These are phyloP conservation scores for Jacana jacana DNA, from an alignment of 2,113 vertebrate species.

Conservation along the genomic window DNA sequence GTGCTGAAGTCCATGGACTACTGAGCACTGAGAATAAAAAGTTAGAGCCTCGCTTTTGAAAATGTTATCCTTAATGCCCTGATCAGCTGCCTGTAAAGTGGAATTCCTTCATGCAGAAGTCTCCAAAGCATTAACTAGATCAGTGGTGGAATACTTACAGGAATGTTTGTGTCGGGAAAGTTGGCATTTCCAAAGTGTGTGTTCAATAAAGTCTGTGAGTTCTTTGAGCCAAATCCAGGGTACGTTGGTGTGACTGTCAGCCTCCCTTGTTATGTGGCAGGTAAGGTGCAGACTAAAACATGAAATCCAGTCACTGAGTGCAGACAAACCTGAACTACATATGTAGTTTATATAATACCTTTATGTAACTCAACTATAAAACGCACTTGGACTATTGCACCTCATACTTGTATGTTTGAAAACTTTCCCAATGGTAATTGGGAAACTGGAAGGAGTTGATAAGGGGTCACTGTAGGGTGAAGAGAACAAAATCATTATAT, in stretches of 20 bases:
- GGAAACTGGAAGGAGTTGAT: neutral
- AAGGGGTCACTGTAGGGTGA: too few relatives aligned
- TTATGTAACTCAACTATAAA: neutral
- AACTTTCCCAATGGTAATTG: neutral
- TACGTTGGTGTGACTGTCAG: neutral
- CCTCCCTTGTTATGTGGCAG: neutral
- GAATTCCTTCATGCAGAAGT: neutral
- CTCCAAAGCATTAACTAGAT: too few relatives aligned
- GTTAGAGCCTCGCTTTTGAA: neutral
- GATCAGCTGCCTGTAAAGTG: neutral
- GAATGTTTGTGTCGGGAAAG: accelerated
- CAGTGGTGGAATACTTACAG: neutral
- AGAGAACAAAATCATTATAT: neutral
- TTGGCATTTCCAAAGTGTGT: neutral
- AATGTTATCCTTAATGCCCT: neutral
- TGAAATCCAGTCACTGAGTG: neutral
- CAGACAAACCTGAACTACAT: neutral
- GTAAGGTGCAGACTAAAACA: neutral
- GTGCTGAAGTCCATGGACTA: neutral
- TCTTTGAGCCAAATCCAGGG: neutral
- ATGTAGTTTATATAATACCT: neutral
- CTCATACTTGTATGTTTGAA: neutral
- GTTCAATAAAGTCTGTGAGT: neutral
- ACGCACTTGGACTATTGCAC: neutral
- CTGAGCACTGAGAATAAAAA: neutral